Percentiles rank a stretch among this genome's conserved stretches.
phyloP scores from a whole-genome alignment of 2,113 vertebrate species.

The Pycnonotus jocosus region DNA sequence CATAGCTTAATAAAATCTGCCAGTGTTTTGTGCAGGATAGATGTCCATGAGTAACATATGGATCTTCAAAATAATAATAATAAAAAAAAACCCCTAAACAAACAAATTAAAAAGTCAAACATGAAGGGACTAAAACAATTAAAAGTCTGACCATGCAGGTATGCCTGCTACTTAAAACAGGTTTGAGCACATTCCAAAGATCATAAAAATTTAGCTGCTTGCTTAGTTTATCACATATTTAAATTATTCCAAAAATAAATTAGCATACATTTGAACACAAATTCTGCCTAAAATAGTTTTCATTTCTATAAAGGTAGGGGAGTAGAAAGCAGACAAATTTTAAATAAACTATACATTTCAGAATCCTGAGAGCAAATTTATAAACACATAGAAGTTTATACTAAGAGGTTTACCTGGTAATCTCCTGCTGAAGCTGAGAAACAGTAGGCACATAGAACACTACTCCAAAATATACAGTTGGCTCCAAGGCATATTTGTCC shows the following conservation, averaged over 20 bases:
- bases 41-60: neutral
- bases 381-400: neutral
- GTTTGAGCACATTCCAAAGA: neutral
- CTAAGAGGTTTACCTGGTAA: conserved; percentile 83
- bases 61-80: neutral
- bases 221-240: neutral
- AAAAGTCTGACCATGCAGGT: neutral
- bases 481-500: conserved; percentile 92
- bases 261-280: neutral
- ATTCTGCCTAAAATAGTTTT: neutral
- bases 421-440: conserved; percentile 92
- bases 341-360: neutral
- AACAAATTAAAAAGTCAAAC: neutral
- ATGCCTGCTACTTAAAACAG: neutral
- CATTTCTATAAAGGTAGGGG: neutral
- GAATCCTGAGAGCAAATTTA: neutral
- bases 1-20: neutral
- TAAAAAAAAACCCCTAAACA: neutral
- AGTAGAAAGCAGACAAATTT: neutral
- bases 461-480: conserved; percentile 96
- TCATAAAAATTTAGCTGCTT: neutral
- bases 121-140: neutral
- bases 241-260: neutral
- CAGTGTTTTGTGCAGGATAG: neutral
- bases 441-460: conserved; percentile 92